These are phyloP conservation scores for Eulemur albifrons DNA, from an alignment of 2,797 vertebrate genomes.

Conservation along the genomic window DNA sequence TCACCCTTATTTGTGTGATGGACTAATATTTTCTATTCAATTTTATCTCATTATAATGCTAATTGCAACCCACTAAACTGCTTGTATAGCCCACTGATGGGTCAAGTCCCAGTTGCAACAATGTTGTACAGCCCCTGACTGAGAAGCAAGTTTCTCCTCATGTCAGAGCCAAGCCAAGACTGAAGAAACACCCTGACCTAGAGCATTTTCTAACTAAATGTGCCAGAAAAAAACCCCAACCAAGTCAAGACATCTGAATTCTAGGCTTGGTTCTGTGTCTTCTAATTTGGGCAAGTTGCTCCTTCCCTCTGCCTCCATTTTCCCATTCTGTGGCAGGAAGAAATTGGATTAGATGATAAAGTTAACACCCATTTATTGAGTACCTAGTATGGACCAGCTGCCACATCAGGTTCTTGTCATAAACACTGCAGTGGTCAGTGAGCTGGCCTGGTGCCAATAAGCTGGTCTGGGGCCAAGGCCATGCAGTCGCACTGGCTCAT, in stretches of 20 bases:
- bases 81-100: not conserved
- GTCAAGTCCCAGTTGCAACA: not conserved
- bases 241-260: not conserved
- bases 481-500: not conserved
- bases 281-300: not conserved
- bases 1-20: not conserved
- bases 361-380: not conserved
- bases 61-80: not conserved
- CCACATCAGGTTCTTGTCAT: no score
- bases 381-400: not conserved
- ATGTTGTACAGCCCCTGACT: not conserved
- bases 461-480: not conserved
- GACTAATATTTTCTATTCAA: not conserved
- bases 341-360: not conserved
- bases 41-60: not conserved
- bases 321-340: not conserved
- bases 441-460: not conserved
- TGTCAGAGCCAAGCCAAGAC: not conserved
- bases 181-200: not conserved
- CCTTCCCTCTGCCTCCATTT: not conserved
- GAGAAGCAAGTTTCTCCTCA: not conserved
- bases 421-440: not conserved
- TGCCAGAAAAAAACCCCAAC: not conserved
- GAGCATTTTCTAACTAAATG: not conserved
- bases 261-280: not conserved